These are phyloP conservation scores for Acleris holmiana DNA, from an alignment of 2,888 invertebrate genomes.

Conservation along the genomic window DNA sequence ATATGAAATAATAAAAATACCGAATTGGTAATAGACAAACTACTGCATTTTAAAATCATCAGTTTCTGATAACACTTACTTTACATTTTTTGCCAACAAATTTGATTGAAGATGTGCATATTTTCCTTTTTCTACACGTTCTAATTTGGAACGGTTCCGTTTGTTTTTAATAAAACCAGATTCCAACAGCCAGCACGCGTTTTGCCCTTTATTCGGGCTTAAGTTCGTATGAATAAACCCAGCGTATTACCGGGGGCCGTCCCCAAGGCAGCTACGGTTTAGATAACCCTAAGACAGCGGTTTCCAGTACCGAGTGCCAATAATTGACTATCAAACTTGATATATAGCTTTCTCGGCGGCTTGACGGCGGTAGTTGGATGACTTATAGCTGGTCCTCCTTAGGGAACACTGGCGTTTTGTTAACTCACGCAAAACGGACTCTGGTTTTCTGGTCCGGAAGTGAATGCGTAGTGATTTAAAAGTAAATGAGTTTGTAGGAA, in stretches of 20 bases:
- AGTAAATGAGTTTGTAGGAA: conserved; percentile 26
- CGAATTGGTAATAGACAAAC: too few relatives aligned
- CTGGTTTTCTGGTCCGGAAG: conserved; percentile 47
- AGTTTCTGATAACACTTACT: too few relatives aligned
- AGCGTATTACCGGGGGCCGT: conserved; percentile 62
- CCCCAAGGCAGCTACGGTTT: conserved; percentile 56
- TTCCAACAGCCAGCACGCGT: neutral
- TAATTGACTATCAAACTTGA: conserved; percentile 83
- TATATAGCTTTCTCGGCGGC: conserved; percentile 74
- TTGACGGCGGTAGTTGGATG: conserved; percentile 75
- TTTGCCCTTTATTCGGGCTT: neutral
- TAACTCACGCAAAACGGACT: conserved; percentile 55
- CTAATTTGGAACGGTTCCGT: too few relatives aligned
- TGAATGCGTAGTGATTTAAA: conserved; percentile 29
- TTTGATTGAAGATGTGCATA: too few relatives aligned
- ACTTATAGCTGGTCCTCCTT: conserved; percentile 68
- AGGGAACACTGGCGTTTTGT: conserved; percentile 65
- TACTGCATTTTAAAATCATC: too few relatives aligned
- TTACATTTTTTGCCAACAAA: too few relatives aligned
- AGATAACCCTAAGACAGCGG: conserved; percentile 70
- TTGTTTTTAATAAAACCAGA: neutral
- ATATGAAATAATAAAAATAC: too few relatives aligned
- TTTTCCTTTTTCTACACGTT: too few relatives aligned
- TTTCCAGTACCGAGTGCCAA: conserved; percentile 75
- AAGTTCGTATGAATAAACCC: conserved; percentile 55